These are phyloP conservation scores for Dromaius novaehollandiae DNA, from an alignment of 2,113 vertebrate species.

Conservation along the genomic window DNA sequence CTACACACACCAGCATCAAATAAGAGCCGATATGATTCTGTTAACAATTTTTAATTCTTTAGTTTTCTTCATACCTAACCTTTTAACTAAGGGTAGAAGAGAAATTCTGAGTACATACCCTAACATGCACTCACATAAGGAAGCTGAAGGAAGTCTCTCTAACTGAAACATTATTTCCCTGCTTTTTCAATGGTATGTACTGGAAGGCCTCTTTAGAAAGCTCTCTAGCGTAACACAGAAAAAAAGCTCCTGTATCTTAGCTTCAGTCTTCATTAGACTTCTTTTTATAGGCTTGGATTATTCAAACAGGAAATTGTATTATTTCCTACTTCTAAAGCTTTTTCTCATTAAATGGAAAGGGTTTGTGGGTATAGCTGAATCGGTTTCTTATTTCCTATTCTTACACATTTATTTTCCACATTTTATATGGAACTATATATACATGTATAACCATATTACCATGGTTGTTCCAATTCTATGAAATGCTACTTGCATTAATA, in stretches of 20 bases:
- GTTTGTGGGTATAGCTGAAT: background rate
- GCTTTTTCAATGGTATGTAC: background rate
- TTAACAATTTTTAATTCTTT: background rate
- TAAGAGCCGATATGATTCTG: background rate
- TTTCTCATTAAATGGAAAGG: background rate
- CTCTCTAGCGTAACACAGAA: background rate
- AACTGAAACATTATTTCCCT: background rate
- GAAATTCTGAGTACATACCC: background rate
- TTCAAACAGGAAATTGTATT: background rate
- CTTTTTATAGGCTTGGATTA: background rate
- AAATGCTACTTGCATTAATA: background rate
- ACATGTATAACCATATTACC: no score
- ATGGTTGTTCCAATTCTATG: background rate
- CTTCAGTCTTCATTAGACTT: slow-evolving; percentile 1
- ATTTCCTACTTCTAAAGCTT: background rate
- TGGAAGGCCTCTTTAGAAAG: slow-evolving; percentile 3
- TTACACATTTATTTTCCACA: background rate
- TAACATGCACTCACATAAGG: background rate
- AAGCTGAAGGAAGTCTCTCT: background rate
- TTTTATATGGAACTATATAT: background rate
- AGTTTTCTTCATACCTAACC: background rate
- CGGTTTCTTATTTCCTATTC: background rate
- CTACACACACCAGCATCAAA: background rate
- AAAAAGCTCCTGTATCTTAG: background rate
- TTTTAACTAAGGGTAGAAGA: background rate